Evolutionary conservation across 2,113 vertebrate genomes (phyloP), one percentile per base, ranked within the genome.

Genomic region (Megaptera novaeangliae): DNA sequence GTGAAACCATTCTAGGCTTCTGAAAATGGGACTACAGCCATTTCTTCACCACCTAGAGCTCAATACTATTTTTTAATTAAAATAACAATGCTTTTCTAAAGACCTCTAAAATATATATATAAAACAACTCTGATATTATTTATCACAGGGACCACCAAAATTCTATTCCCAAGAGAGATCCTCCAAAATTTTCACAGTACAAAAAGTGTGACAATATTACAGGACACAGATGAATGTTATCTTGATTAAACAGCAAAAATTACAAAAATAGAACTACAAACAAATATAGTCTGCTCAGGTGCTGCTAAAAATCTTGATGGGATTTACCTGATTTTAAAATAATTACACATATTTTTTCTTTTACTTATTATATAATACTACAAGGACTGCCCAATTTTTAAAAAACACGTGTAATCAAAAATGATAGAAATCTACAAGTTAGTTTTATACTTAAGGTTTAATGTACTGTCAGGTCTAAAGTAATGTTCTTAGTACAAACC

Each of bases 361-460:
- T 85, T 55, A 27, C 75, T 91, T 61, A 71, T 77, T 63, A 69
- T 39, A 34, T 15, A 81, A 78, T 88, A 87, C 8, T 61, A 75
- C 2, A 82, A 95, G 17, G 12, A 25, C 63, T 88, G 63, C 71
- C 55, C 1, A 80, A 44, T 57, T 83, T 49, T 39, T 17, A 49
- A 91, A 96, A 94, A 49, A 71, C 4, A 61, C 46, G 36, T n/a
- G 34, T 78, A 63, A 91, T 74, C 71, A 84, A 93, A 63, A 34
- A 88, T 69, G 41, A 74, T 5, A 68, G 29, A 87, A 75, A 96
- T 36, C 34, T 55, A 23, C 41, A 55, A 61, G n/a, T 34, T 18
- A 82, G 25, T 29, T 94, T 94, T 41, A 95, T 41, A 95, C 21
- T 91, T 63, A 74, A 95, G 27, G 13, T 61, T 77, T 85, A 94